Conservation (phyloP, 1,140 invertebrate genomes). For the Xylocopa sonorina region DNA sequence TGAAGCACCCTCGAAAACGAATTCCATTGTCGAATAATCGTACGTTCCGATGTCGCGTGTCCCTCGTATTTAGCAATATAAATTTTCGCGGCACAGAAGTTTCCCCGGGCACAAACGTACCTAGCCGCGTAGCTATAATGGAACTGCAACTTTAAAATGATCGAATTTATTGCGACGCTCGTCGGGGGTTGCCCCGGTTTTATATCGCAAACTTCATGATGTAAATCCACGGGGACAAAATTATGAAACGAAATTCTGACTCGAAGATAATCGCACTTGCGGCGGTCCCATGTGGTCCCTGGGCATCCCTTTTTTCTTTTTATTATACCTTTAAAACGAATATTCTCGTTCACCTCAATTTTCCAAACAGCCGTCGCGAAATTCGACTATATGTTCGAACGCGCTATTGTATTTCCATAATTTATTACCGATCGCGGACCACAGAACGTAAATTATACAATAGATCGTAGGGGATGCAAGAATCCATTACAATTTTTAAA, state of each 20-base stretch:
- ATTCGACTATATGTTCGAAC: too few species aligned
- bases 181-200: background rate
- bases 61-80: slow-evolving; percentile 17
- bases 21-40: background rate
- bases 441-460: too few species aligned
- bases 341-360: too few species aligned
- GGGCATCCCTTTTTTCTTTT: background rate
- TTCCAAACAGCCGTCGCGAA: too few species aligned
- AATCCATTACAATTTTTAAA: too few species aligned
- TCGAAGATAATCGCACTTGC: slow-evolving; percentile 1
- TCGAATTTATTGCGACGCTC: slow-evolving; percentile 35
- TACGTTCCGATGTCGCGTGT: background rate
- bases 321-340: background rate
- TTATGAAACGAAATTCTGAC: slow-evolving; percentile 28
- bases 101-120: slow-evolving; percentile 9
- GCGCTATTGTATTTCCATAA: too few species aligned
- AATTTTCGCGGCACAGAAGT: slow-evolving; percentile 27
- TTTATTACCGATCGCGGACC: too few species aligned
- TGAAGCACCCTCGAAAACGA: background rate
- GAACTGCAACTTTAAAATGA: slow-evolving; percentile 42
- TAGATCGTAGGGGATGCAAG: too few species aligned
- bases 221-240: slow-evolving; percentile 20
- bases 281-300: background rate
- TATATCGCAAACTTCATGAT: slow-evolving; percentile 26
- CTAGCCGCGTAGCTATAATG: background rate